phyloP scores from a whole-genome alignment of 2,797 vertebrate genomes.

The Carapus acus region DNA sequence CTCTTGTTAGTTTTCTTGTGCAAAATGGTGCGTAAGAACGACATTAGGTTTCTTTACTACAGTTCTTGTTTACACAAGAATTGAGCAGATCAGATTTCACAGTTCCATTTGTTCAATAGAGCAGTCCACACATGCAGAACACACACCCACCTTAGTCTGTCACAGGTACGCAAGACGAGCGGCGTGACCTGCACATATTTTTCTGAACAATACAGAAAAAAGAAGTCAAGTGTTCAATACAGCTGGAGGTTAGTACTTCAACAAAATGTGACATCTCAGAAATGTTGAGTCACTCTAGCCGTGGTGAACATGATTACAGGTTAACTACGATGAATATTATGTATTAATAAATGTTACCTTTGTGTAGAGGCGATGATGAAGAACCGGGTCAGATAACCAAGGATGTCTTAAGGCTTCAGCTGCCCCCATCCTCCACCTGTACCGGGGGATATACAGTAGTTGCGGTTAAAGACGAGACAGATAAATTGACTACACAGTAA shows the following conservation, averaged over 20 bases:
- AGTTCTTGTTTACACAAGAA: no score
- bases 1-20: no score
- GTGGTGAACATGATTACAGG: no score
- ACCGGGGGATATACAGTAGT: slow-evolving; percentile 23
- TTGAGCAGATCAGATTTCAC: no score
- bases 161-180: slow-evolving; percentile 67
- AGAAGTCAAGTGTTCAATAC: not conserved
- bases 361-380: slow-evolving; percentile 78
- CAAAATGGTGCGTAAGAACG: no score
- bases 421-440: slow-evolving; percentile 94
- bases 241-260: not conserved
- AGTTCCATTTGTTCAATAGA: no score
- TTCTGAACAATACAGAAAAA: slow-evolving; percentile 54
- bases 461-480: not conserved
- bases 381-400: slow-evolving; percentile 84
- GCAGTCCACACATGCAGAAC: not conserved
- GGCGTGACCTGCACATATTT: slow-evolving; percentile 70
- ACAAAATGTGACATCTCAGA: not conserved
- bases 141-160: slow-evolving; percentile 76
- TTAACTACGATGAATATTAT: not conserved
- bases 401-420: slow-evolving; percentile 87
- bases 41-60: no score
- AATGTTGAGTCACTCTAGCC: no score
- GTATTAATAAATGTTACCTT: slow-evolving; percentile 70
- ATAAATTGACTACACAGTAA: not conserved